Conservation (phyloP, 2,888 invertebrate genomes). For the Ophioninae sp. region DNA sequence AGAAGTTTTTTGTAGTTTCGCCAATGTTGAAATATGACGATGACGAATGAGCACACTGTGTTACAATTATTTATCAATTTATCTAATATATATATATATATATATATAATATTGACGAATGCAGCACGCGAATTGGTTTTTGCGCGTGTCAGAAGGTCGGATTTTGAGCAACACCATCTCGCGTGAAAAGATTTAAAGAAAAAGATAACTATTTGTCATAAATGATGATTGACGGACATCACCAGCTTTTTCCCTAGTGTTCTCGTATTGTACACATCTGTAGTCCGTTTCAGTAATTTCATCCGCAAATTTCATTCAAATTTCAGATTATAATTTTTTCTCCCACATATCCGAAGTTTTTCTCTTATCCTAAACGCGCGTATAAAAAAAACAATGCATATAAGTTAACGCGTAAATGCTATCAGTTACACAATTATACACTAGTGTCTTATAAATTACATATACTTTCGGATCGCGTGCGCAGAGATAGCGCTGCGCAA, state of each 20-base stretch:
- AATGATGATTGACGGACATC: conserved; percentile 23
- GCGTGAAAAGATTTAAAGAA: conserved; percentile 23
- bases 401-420: conserved; percentile 20
- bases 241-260: not conserved
- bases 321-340: conserved; percentile 10
- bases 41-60: conserved; percentile 49
- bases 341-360: conserved; percentile 29
- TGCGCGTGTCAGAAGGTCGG: conserved; percentile 19
- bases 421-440: conserved; percentile 52
- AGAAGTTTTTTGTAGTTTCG: conserved; percentile 1
- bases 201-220: conserved; percentile 37
- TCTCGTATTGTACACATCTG: conserved; percentile 31
- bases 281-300: conserved; percentile 22
- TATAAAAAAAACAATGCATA: conserved; percentile 21
- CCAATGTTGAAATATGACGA: conserved; percentile 39
- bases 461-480: conserved; percentile 34
- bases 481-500: conserved; percentile 40
- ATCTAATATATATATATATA: conserved; percentile 23
- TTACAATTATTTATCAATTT: conserved; percentile 44
- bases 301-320: conserved; percentile 22
- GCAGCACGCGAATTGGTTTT: conserved; percentile 8
- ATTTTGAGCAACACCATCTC: conserved; percentile 60
- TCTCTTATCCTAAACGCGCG: conserved; percentile 23
- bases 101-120: conserved; percentile 15
- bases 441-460: conserved; percentile 48